A percentile compares a stretch with the other conserved stretches of the same genome.
Evolutionary conservation across 2,113 vertebrate genomes (phyloP).

Genomic region (Pygoscelis adeliae): DNA sequence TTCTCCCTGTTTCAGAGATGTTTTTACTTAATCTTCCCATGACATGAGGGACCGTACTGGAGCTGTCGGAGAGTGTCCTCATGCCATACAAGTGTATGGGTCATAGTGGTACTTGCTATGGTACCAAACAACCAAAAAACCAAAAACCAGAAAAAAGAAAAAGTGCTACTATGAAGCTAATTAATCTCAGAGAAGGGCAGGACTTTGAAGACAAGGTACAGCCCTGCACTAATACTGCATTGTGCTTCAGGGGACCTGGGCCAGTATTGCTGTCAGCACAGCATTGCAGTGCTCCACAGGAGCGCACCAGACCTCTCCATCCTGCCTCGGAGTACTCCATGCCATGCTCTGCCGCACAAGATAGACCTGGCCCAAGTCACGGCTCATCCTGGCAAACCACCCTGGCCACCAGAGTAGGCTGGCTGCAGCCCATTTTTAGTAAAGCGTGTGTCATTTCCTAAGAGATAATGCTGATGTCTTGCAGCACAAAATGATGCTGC

Average conservation of each 20-base stretch:
- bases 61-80: background rate
- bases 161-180: background rate
- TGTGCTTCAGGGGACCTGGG: background rate
- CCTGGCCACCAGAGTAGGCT: background rate
- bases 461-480: background rate
- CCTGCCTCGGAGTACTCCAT: rapidly evolving
- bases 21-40: background rate
- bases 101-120: background rate
- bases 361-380: background rate
- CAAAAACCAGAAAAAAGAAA: background rate
- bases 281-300: background rate
- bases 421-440: background rate
- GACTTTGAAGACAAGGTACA: background rate
- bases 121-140: background rate
- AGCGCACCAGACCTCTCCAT: background rate
- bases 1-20: background rate
- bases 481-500: background rate
- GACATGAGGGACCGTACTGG: rapidly evolving
- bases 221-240: background rate
- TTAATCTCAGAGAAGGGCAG: background rate
- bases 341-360: background rate
- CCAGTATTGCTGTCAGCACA: background rate
- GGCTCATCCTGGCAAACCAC: background rate
- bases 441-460: background rate
- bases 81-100: rapidly evolving